Conservation (phyloP, 2,797 vertebrate species). For the Fistularia commersonii region DNA sequence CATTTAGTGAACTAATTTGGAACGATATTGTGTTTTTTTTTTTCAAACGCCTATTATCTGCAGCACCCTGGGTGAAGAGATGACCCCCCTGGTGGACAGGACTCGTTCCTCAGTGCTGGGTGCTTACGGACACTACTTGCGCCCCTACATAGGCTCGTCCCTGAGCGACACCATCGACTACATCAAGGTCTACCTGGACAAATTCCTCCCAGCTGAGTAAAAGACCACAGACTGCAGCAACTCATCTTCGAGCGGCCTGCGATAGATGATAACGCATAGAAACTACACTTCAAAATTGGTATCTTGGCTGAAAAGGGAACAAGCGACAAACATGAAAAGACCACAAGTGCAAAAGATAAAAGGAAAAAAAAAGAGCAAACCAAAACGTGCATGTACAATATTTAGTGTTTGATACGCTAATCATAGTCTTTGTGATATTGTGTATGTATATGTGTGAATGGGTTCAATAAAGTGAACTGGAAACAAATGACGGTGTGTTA, state of each 20-base stretch:
- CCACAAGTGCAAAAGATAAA: slow-evolving; percentile 37
- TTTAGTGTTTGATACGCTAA: slow-evolving; percentile 64
- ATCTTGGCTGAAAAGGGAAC: slow-evolving; percentile 29
- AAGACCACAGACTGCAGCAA: slow-evolving; percentile 21
- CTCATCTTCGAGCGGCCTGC: slow-evolving; percentile 24
- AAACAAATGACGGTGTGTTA: slow-evolving; percentile 20
- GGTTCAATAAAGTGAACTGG: slow-evolving; percentile 66
- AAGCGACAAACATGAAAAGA: slow-evolving; percentile 39
- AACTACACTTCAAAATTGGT: slow-evolving; percentile 38
- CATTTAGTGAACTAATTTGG: neutral
- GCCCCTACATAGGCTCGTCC: slow-evolving; percentile 38
- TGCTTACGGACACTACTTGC: slow-evolving; percentile 53
- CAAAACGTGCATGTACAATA: slow-evolving; percentile 64
- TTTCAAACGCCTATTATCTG: slow-evolving; percentile 5
- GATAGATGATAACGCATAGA: slow-evolving; percentile 43
- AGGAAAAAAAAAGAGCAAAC: neutral
- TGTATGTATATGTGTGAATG: slow-evolving; percentile 52
- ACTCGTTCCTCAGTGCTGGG: slow-evolving; percentile 52
- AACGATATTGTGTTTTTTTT: neutral
- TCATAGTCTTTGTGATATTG: slow-evolving; percentile 48
- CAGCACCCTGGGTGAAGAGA: slow-evolving; percentile 53
- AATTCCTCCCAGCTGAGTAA: slow-evolving; percentile 50
- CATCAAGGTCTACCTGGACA: slow-evolving; percentile 56
- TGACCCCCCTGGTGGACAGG: slow-evolving; percentile 48
- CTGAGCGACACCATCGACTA: slow-evolving; percentile 46